Conservation (phyloP, 1,140 invertebrate genomes). For the Cherax quadricarinatus region DNA sequence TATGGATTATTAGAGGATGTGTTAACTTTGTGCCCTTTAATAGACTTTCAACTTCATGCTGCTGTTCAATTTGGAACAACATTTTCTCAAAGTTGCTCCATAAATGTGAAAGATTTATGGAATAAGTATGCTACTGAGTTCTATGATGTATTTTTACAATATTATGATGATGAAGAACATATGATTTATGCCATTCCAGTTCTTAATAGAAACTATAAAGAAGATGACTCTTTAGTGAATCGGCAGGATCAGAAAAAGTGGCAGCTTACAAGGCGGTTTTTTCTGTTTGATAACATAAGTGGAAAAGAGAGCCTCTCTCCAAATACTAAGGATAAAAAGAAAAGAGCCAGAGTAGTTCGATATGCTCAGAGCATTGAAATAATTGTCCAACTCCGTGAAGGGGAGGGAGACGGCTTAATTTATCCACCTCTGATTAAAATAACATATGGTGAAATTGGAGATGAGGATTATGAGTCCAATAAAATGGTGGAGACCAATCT, state of each 20-base stretch:
- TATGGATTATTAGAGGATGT: slow-evolving; percentile 72
- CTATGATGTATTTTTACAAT: slow-evolving; percentile 81
- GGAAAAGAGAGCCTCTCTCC: slow-evolving; percentile 75
- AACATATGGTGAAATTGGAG: slow-evolving; percentile 79
- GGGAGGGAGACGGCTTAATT: slow-evolving; percentile 79
- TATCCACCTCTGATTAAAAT: slow-evolving; percentile 81
- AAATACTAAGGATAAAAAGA: slow-evolving; percentile 60
- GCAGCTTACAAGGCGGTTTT: slow-evolving; percentile 83
- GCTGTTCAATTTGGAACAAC: slow-evolving; percentile 81
- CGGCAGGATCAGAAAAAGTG: slow-evolving; percentile 78
- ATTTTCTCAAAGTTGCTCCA: slow-evolving; percentile 78
- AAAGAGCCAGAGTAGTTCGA: slow-evolving; percentile 75
- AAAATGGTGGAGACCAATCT: slow-evolving; percentile 79
- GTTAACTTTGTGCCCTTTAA: slow-evolving; percentile 78
- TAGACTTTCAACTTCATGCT: slow-evolving; percentile 78
- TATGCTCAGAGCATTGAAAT: slow-evolving; percentile 78
- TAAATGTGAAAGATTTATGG: slow-evolving; percentile 79
- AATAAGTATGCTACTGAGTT: slow-evolving; percentile 79
- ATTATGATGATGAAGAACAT: slow-evolving; percentile 77
- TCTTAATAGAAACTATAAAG: slow-evolving; percentile 77
- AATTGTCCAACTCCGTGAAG: slow-evolving; percentile 75
- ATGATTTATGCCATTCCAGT: slow-evolving; percentile 81
- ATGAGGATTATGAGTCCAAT: slow-evolving; percentile 78
- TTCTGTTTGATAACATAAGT: slow-evolving; percentile 81
- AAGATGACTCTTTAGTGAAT: slow-evolving; percentile 75